These are phyloP conservation scores for Pseudoips prasinana DNA, from an alignment of 2,888 invertebrate species.

Conservation along the genomic window DNA sequence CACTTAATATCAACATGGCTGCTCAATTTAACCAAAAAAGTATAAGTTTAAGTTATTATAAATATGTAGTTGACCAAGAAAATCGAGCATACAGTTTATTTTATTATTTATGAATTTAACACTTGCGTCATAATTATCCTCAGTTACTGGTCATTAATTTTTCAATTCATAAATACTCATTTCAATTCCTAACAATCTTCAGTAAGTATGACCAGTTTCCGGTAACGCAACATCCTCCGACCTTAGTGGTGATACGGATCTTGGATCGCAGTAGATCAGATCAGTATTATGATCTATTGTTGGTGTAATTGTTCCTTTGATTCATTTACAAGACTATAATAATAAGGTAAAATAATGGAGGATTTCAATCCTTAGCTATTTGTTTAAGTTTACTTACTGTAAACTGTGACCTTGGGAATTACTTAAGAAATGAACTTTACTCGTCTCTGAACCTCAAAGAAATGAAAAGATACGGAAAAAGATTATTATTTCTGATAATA, in stretches of 20 bases:
- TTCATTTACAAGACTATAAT: neutral
- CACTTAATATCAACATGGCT: too few species aligned
- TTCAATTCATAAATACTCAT: constrained; percentile 10
- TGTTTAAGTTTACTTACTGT: neutral
- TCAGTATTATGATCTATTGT: constrained; percentile 36
- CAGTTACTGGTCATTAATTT: constrained; percentile 19
- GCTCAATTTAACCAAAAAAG: too few species aligned
- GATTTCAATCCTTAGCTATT: neutral
- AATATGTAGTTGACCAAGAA: too few species aligned
- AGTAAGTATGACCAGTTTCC: constrained; percentile 20
- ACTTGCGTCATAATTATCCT: constrained; percentile 9
- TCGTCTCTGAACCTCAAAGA: too few species aligned
- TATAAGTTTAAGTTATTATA: too few species aligned
- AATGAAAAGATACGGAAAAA: too few species aligned
- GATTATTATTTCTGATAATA: too few species aligned
- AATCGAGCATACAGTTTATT: too few species aligned
- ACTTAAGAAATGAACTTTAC: too few species aligned
- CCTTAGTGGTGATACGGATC: constrained; percentile 44
- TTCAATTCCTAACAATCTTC: too few species aligned
- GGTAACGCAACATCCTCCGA: constrained; percentile 50
- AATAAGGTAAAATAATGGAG: neutral
- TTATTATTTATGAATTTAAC: too few species aligned
- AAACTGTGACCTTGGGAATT: too few species aligned
- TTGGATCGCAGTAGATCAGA: constrained; percentile 28
- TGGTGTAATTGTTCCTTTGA: constrained; percentile 26